Base-by-base conservation (phyloP, 53 echinoderm and acorn worm genomes). In the Hippasteria phrygiana region DNA sequence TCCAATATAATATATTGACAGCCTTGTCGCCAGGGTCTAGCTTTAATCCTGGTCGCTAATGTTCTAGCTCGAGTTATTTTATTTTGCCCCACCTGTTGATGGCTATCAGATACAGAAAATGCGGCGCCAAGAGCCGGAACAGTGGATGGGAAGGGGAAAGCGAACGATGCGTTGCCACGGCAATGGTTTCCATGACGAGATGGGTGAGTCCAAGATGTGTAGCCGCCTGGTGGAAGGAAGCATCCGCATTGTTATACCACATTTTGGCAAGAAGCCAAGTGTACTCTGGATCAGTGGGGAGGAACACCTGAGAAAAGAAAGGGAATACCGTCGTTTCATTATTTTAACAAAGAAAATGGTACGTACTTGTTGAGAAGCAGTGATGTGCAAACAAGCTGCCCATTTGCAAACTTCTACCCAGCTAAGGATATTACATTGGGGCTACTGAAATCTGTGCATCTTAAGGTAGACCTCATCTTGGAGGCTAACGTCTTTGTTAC, bases 261-360 rank as follows among this genome's bases (percentile, higher is more conserved):
- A 95, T 95, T 89, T 97, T 97, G 40, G 95, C 97, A 55, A 97
- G 69, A 17, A 93, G 88, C 97, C 97, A 97, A 0, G 95, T 92
- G 87, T 91, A 89, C 28, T 97, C 92, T 1, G 87, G 92, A 43
- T 97, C 97, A 32, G 92, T 92, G 12, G 95, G 97, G 1, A 97
- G 53, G 59, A 97, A 97, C 18, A 97, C 90, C 95, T 95, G 33
- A n/a, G n/a, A n/a, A n/a, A n/a, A n/a, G n/a, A n/a, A n/a, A n/a
- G n/a, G n/a, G n/a, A n/a, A n/a, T n/a, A n/a, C n/a, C n/a, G n/a
- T n/a, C n/a, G n/a, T n/a, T n/a, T n/a, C n/a, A n/a, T n/a, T n/a
- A n/a, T n/a, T n/a, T n/a, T n/a, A n/a, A n/a, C n/a, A n/a, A n/a
- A n/a, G n/a, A n/a, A n/a, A n/a, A n/a, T n/a, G n/a, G n/a, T n/a